Evolutionary conservation across 2,797 vertebrate genomes (phyloP), one percentile per base, ranked within the genome.

Genomic region (Platyrinchus mystaceus): DNA sequence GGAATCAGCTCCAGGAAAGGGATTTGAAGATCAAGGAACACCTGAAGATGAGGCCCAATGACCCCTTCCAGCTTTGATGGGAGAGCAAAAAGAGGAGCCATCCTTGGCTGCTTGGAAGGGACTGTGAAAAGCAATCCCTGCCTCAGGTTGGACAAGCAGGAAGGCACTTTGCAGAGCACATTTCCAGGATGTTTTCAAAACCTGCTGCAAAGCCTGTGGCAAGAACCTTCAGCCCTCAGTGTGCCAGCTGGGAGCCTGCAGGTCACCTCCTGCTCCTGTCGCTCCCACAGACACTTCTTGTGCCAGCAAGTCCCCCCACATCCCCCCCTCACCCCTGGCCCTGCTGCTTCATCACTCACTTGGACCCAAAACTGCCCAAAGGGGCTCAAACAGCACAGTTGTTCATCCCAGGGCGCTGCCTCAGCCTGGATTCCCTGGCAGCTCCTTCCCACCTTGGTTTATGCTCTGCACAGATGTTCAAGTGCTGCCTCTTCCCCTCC

Each of bases 331-430:
- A 9, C 73, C 2, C 1, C 69, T 14, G 30, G 2, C 55, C 62
- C 30, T 1, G 13, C 88, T 66, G 82, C 82, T 74, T 44, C 27
- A 0, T 44, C 27, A 0, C 71, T 58, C 2, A 0, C 71, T 17
- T 2, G 14, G 3, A 9, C 49, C 1, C 5, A 6, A 44, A 32
- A 37, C 34, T 0, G 1, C 58, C 3, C 20, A 20, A 22, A 43
- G 6, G 43, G 70, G 64, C 64, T 62, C 36, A 3, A 21, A 1
- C 64, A 17, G 60, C 52, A 88, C 76, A 77, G 69, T 1, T 81
- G 76, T 32, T 78, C 3, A 4, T 11, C 73, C 73, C 64, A 2
- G 30, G 68, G 77, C 0, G 1, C 14, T 6, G 75, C 59, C 80
- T 28, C 44, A 5, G 7, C 26, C 80, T 34, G 63, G 32, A 12